Evolutionary conservation across 2,113 vertebrate genomes (phyloP).

Genomic region (Hippocampus guttulatus): DNA sequence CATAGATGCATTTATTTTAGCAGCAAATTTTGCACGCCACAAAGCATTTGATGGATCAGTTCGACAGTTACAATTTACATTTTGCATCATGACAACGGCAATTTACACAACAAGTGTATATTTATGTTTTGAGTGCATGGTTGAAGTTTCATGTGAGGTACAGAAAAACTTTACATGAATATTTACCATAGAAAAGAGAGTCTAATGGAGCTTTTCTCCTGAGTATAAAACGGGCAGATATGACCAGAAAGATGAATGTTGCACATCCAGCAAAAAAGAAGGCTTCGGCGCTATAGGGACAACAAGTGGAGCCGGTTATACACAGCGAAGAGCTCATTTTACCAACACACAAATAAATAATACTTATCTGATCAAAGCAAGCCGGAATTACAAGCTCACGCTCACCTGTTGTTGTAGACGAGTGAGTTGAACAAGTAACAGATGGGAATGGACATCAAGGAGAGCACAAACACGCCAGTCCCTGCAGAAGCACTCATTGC

Average conservation of each 20-base stretch:
- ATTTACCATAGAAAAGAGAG: slow-evolving; percentile 85
- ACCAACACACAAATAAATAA: neutral
- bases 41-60: neutral
- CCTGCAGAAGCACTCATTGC: slow-evolving; percentile 83
- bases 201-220: slow-evolving; percentile 83
- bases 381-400: neutral
- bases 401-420: slow-evolving; percentile 77
- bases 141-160: too few species aligned
- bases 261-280: slow-evolving; percentile 74
- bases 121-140: neutral
- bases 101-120: neutral
- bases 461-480: slow-evolving; percentile 84
- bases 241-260: slow-evolving; percentile 73
- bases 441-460: slow-evolving; percentile 82
- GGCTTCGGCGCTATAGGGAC: slow-evolving; percentile 74
- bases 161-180: neutral
- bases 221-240: slow-evolving; percentile 74
- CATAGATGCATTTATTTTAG: neutral
- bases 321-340: neutral
- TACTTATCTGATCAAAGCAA: neutral
- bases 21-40: neutral
- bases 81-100: neutral
- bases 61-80: neutral
- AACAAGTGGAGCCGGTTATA: neutral
- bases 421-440: slow-evolving; percentile 81